Evolutionary conservation across 2,797 vertebrate species (phyloP).

Genomic region (Gallinago nigripennis): DNA sequence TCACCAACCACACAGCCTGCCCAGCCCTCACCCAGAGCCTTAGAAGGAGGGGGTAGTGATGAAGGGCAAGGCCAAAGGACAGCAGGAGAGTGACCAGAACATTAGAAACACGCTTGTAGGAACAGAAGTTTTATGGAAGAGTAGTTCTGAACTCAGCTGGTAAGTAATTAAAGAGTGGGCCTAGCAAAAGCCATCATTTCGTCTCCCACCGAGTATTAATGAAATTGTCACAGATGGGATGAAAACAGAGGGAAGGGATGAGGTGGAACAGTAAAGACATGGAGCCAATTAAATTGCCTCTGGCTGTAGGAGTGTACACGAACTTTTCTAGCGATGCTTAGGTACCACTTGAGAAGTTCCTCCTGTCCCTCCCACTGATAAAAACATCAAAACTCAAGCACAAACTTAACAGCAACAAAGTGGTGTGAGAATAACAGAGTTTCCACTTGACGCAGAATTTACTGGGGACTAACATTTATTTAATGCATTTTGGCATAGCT

Average conservation of each 20-base stretch:
- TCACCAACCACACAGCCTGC: too few relatives aligned
- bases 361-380: neutral
- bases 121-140: neutral
- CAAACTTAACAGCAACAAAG: neutral
- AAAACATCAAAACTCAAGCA: neutral
- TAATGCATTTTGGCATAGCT: neutral
- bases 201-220: neutral
- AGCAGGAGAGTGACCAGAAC: neutral
- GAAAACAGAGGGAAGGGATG: neutral
- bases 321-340: neutral
- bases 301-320: neutral
- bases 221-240: neutral
- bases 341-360: neutral
- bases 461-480: neutral
- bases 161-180: neutral
- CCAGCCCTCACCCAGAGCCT: neutral
- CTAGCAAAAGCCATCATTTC: neutral
- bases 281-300: neutral
- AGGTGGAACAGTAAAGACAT: neutral
- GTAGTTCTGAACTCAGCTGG: neutral
- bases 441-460: neutral
- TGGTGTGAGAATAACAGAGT: neutral
- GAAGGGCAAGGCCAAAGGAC: neutral
- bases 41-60: neutral
- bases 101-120: neutral